Conservation (phyloP, 2,888 invertebrate species). For the Rotaria magnacalcarata region DNA sequence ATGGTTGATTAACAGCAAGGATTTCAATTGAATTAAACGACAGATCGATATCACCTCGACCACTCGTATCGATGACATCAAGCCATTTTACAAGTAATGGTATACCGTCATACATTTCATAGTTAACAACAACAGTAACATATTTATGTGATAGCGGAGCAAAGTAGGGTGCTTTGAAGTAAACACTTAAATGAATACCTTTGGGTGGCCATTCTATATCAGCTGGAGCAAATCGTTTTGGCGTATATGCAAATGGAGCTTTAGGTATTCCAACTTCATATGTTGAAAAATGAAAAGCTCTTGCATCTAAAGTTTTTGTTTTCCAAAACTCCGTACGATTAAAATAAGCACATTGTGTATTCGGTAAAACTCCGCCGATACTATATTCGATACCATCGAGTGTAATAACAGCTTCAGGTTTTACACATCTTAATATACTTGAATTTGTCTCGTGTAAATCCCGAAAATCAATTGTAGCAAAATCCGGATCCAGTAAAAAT, state of each 20-base stretch:
- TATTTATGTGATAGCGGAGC: constrained; percentile 47
- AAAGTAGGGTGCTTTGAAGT: constrained; percentile 44
- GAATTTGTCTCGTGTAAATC: constrained; percentile 45
- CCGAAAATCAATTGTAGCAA: constrained; percentile 48
- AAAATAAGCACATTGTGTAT: constrained; percentile 47
- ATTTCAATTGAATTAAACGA: constrained; percentile 47
- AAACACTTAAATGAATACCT: constrained; percentile 47
- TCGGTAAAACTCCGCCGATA: constrained; percentile 47
- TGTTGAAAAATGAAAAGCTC: constrained; percentile 47
- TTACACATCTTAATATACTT: constrained; percentile 47
- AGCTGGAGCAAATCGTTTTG: constrained; percentile 47
- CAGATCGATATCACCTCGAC: constrained; percentile 41
- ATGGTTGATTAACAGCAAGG: constrained; percentile 48
- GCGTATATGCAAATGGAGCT: constrained; percentile 48
- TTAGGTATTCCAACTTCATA: constrained; percentile 42
- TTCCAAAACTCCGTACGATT: constrained; percentile 47
- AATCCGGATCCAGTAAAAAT: constrained; percentile 47
- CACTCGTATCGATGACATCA: background rate
- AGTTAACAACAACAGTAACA: constrained; percentile 47
- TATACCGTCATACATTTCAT: constrained; percentile 49
- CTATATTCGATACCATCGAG: constrained; percentile 47
- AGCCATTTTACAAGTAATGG: constrained; percentile 49
- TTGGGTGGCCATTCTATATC: constrained; percentile 48
- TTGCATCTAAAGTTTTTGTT: constrained; percentile 41
- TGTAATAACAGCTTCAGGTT: constrained; percentile 47